These are phyloP conservation scores for Drosophila peninsularis DNA, from an alignment of 2,888 invertebrate species.

Conservation along the genomic window DNA sequence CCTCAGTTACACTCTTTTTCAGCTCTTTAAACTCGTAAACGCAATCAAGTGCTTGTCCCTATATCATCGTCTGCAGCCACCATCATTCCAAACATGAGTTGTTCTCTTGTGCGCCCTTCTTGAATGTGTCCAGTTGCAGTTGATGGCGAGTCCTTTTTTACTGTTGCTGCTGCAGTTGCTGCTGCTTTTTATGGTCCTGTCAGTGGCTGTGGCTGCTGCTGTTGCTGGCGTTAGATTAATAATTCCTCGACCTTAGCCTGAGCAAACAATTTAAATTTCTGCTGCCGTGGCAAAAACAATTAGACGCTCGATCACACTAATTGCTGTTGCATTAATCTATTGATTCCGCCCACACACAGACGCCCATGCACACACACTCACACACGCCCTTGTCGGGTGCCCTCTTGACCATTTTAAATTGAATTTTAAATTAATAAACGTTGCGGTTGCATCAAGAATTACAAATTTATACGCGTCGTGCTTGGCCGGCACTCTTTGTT, in stretches of 20 bases:
- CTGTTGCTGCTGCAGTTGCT: constrained; percentile 1
- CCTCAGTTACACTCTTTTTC: not conserved
- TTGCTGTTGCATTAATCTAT: constrained; percentile 77
- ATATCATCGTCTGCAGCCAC: constrained; percentile 4
- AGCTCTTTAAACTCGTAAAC: not conserved
- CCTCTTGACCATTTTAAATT: constrained; percentile 78
- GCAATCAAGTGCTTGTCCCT: constrained; percentile 3
- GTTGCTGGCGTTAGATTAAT: constrained; percentile 59
- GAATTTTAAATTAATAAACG: constrained; percentile 83
- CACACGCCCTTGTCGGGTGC: constrained; percentile 18
- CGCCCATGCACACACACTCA: constrained; percentile 12
- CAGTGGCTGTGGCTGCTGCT: constrained; percentile 13
- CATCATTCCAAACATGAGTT: constrained; percentile 11
- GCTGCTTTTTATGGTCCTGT: constrained; percentile 7
- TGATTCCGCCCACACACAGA: constrained; percentile 47
- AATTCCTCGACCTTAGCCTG: constrained; percentile 45
- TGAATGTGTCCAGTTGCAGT: constrained; percentile 30
- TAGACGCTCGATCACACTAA: constrained; percentile 75
- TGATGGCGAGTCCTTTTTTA: constrained; percentile 1
- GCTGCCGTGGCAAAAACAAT: constrained; percentile 72
- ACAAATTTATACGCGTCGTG: constrained; percentile 79
- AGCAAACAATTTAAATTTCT: constrained; percentile 62
- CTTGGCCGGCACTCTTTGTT: constrained; percentile 41
- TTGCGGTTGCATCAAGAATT: constrained; percentile 78
- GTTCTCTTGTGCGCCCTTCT: constrained; percentile 16